Evolutionary conservation across 35 echinoderm and acorn worm species (phyloP).

Genomic region (Amphiura filiformis): DNA sequence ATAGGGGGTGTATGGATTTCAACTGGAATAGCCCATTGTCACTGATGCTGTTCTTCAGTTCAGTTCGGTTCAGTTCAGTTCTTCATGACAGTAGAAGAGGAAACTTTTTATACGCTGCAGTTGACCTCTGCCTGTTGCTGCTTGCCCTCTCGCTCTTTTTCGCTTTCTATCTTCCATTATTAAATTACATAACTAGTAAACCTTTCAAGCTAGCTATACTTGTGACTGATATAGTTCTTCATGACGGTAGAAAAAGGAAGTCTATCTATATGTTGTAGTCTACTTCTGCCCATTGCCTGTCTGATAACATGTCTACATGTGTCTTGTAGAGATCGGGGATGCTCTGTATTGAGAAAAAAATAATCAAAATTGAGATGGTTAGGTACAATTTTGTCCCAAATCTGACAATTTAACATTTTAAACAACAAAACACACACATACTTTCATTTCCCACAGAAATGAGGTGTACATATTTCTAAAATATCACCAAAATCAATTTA

Average conservation of each 20-base stretch:
- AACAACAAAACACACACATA: not conserved
- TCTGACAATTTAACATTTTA: not conserved
- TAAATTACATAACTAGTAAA: too few species aligned
- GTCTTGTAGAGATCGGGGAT: constrained; percentile 62
- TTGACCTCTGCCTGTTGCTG: too few species aligned
- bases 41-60: too few species aligned
- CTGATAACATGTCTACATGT: constrained; percentile 47
- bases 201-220: constrained; percentile 14
- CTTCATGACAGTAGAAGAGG: too few species aligned
- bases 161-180: too few species aligned
- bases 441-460: not conserved
- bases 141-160: too few species aligned
- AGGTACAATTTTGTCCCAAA: not conserved
- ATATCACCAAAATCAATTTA: too few species aligned
- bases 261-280: constrained; percentile 27
- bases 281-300: constrained; percentile 12
- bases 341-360: constrained; percentile 40
- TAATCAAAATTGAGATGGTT: not conserved
- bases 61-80: too few species aligned
- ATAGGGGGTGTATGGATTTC: too few species aligned
- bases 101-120: too few species aligned
- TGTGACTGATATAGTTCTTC: constrained; percentile 52
- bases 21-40: too few species aligned
- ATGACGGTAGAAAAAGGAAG: constrained; percentile 45
- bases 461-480: too few species aligned